phyloP scores from a whole-genome alignment of 53 echinoderm and acorn worm genomes.

The Temnopleurus reevesii region DNA sequence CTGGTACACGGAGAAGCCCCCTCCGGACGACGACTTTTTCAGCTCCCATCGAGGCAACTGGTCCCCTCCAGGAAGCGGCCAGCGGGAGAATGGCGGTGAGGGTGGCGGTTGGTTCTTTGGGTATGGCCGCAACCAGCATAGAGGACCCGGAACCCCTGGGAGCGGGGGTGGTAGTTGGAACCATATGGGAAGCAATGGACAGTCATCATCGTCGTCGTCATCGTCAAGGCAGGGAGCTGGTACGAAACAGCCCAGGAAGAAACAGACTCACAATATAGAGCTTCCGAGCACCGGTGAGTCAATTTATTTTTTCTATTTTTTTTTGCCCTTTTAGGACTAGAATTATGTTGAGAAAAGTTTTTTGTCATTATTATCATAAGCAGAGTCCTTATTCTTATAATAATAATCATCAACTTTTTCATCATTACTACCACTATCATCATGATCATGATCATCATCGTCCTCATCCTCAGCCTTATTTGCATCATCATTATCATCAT shows the following conservation, averaged over 20 bases:
- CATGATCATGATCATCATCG: too few species aligned
- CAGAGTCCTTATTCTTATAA: too few species aligned
- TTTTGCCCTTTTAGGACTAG: too few species aligned
- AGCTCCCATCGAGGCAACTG: slow-evolving; percentile 29
- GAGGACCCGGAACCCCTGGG: neutral
- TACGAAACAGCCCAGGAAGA: neutral
- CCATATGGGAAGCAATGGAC: neutral
- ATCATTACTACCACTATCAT: too few species aligned
- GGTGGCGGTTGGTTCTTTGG: neutral
- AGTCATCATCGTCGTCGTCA: neutral
- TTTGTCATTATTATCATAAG: too few species aligned
- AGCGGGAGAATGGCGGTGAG: neutral
- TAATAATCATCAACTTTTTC: too few species aligned
- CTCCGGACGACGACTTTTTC: neutral
- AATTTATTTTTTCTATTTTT: too few species aligned
- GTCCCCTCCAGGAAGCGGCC: neutral
- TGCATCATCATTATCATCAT: too few species aligned
- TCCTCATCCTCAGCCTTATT: too few species aligned
- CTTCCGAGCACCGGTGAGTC: slow-evolving; percentile 12
- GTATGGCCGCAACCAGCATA: neutral
- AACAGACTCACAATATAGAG: slow-evolving; percentile 25
- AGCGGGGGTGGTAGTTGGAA: neutral
- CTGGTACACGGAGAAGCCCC: neutral
- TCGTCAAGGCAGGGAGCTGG: neutral
- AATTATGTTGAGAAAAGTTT: too few species aligned